Conservation (phyloP, 2,113 vertebrate genomes). For the Vidua macroura region DNA sequence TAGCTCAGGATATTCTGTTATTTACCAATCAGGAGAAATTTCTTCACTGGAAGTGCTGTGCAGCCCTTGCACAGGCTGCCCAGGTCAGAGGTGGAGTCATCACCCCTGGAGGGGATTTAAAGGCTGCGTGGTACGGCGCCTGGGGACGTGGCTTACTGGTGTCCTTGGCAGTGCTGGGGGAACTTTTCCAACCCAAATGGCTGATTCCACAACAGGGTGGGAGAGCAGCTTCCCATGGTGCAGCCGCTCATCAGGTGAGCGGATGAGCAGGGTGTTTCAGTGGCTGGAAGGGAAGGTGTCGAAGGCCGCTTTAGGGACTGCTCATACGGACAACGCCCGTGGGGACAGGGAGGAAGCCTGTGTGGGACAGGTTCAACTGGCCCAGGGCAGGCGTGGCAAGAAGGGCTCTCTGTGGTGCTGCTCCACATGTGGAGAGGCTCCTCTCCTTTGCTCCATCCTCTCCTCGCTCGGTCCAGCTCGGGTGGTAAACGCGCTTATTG, state of each 20-base stretch:
- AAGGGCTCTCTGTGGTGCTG: fast-evolving
- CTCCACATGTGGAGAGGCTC: not conserved
- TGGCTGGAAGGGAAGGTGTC: no score
- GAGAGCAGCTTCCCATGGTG: not conserved
- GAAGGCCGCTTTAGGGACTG: fast-evolving
- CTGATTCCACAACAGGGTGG: no score
- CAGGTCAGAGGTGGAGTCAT: not conserved
- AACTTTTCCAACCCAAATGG: not conserved
- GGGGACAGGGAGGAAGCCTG: not conserved
- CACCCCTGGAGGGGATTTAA: not conserved
- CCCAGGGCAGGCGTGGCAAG: fast-evolving
- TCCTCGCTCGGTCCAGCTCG: not conserved
- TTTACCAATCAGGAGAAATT: not conserved
- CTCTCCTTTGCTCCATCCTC: not conserved
- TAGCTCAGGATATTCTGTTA: not conserved
- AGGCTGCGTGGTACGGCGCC: not conserved
- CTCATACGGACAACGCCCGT: fast-evolving
- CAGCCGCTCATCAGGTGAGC: fast-evolving
- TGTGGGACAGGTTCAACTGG: not conserved
- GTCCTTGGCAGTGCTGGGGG: not conserved
- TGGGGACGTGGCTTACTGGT: not conserved
- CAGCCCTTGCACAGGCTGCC: not conserved
- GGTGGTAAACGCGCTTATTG: slow-evolving; percentile 47
- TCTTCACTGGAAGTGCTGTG: not conserved
- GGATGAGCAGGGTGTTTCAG: not conserved